Evolutionary conservation across 2,113 vertebrate genomes (phyloP).

Genomic region (Hippolais icterina): DNA sequence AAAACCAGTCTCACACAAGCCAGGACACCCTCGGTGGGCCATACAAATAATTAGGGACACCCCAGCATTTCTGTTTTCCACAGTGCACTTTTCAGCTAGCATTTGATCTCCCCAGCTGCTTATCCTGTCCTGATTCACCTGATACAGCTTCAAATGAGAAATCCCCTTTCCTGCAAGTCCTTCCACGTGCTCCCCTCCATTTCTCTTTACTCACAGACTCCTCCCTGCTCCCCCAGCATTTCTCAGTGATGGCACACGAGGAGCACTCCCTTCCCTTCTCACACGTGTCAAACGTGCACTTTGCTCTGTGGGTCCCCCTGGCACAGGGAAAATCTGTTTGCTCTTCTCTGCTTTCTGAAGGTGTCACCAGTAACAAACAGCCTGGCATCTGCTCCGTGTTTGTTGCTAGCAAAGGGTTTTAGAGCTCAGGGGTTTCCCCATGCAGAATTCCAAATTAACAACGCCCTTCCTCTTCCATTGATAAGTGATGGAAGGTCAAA

Average conservation of each 20-base stretch:
- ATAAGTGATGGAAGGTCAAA: neutral
- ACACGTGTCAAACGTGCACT: neutral
- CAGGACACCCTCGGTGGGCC: neutral
- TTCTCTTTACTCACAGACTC: neutral
- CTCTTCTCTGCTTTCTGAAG: conserved; percentile 23
- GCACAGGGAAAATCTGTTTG: conserved; percentile 19
- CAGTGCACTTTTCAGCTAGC: neutral
- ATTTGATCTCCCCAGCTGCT: neutral
- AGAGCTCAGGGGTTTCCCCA: neutral
- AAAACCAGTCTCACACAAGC: neutral
- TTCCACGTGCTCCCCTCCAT: neutral
- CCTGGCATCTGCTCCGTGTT: conserved; percentile 10
- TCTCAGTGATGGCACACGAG: neutral
- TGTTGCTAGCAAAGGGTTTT: neutral
- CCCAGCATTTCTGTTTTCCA: neutral
- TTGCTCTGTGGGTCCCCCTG: neutral
- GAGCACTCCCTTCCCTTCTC: neutral
- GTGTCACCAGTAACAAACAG: conserved; percentile 44
- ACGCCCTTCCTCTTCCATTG: neutral
- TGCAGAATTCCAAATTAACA: neutral
- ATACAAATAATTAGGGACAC: neutral
- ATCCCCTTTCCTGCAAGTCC: neutral
- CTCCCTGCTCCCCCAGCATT: neutral
- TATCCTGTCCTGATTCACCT: neutral
- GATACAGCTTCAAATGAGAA: neutral